These are phyloP conservation scores for Drosophila bunnanda DNA, from an alignment of 2,888 invertebrate genomes.

Conservation along the genomic window DNA sequence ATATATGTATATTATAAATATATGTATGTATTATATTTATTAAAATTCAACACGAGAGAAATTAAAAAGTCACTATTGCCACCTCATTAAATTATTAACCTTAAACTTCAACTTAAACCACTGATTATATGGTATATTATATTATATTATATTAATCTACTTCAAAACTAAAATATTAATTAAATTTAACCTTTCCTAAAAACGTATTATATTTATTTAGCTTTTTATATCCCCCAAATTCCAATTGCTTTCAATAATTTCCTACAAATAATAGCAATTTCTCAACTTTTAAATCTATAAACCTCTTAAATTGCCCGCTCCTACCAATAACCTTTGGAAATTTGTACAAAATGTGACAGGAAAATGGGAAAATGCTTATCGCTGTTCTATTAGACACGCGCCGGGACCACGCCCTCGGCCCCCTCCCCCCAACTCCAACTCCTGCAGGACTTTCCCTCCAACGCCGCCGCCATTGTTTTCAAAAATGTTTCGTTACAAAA, in stretches of 20 bases:
- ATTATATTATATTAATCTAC: no score
- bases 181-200: no score
- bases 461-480: constrained; percentile 15
- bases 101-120: no score
- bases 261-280: neutral
- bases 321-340: neutral
- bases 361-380: constrained; percentile 58
- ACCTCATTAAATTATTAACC: no score
- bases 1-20: no score
- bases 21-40: no score
- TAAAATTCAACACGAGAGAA: no score
- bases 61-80: no score
- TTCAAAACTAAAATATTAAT: no score
- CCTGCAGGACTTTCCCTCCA: neutral
- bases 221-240: neutral
- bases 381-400: constrained; percentile 72
- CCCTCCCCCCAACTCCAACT: no score
- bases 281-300: neutral
- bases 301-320: neutral
- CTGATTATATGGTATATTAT: no score
- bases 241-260: neutral
- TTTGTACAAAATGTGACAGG: constrained; percentile 7
- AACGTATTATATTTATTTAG: neutral
- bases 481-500: constrained; percentile 36
- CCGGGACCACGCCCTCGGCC: constrained; percentile 21